phyloP scores from a whole-genome alignment of 2,888 invertebrate genomes.

The Papilio gigon region DNA sequence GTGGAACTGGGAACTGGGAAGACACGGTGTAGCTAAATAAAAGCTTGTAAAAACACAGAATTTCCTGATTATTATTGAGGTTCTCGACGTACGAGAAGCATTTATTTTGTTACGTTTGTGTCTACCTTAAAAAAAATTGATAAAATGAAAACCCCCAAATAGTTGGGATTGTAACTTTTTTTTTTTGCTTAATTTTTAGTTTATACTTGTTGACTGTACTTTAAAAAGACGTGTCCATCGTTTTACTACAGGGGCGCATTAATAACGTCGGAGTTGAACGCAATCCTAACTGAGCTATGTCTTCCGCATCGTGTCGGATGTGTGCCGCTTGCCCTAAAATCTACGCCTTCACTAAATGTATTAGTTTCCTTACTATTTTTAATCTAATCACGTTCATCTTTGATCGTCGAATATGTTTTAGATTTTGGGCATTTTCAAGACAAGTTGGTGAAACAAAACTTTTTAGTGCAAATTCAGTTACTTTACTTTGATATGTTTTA shows the following conservation, averaged over 20 bases:
- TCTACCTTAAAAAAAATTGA: too few relatives aligned
- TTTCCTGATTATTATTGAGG: too few relatives aligned
- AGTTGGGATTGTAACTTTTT: neutral
- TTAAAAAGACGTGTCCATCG: slow-evolving; percentile 56
- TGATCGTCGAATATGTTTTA: neutral
- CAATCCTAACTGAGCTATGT: slow-evolving; percentile 70
- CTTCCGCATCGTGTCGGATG: slow-evolving; percentile 68
- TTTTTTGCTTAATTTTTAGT: neutral
- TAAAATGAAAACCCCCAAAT: too few relatives aligned
- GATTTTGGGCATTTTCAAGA: neutral
- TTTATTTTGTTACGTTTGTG: too few relatives aligned
- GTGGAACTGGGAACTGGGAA: too few relatives aligned
- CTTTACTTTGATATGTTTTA: neutral
- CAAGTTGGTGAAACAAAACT: neutral
- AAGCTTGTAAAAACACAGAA: too few relatives aligned
- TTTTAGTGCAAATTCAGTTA: neutral
- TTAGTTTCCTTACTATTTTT: slow-evolving; percentile 15
- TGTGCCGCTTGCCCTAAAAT: slow-evolving; percentile 64
- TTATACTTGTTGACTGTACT: slow-evolving; percentile 46
- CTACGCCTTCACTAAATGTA: slow-evolving; percentile 45
- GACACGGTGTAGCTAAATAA: too few relatives aligned
- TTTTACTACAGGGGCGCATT: slow-evolving; percentile 60
- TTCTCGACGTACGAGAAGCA: too few relatives aligned
- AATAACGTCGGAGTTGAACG: slow-evolving; percentile 71
- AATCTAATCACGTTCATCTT: neutral